Evolutionary conservation across 1,140 invertebrate species (phyloP), one percentile per base, ranked within the genome.

Genomic region (Pseudomyrmex sp.): DNA sequence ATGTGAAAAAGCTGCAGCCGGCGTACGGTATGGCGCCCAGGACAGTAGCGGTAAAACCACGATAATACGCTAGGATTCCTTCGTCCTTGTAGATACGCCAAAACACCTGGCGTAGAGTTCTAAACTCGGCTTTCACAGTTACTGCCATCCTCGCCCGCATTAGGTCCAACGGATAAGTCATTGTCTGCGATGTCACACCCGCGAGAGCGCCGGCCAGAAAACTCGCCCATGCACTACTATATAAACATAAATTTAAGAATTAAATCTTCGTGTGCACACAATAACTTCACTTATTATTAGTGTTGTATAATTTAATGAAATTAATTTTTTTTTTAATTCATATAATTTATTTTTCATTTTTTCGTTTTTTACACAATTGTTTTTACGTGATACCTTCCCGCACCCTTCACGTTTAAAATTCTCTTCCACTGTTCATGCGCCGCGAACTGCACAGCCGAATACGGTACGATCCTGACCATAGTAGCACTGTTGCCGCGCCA

Each of bases 401-500:
- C 93, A 77, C 95, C 95, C 90, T 98, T 97, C 23, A 98, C 96
- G 20, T 95, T 94, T 0, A 99, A 94, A 3, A 98, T 91, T 82
- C 96, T 95, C 93, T 99, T 99, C 96, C 97, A 99, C 92, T 99
- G 98, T 95, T 99, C 99, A 94, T 99, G 98, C 26, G 98, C 96
- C 0, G 98, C 97, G 93, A 99, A 99, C 94, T 99, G 99, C 80
- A 99, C 98, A 13, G 99, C 98, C 65, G 99, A 98, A 94, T 99
- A 99, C 1, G 99, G 99, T 56, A 99, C 95, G 85, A 99, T 99
- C 63, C 99, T 95, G 0, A 97, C 98, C 98, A 99, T 98, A 0
- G 99, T 99, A 1, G 99, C 99, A 84, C 98, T 98, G 95, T 99
- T 99, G 12, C 99, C 99, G 59, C 99, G 95, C 98, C 98, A 99